Evolutionary conservation across 1,140 invertebrate species (phyloP), one percentile per base, ranked within the genome.

Genomic region (Chymomyza costata): DNA sequence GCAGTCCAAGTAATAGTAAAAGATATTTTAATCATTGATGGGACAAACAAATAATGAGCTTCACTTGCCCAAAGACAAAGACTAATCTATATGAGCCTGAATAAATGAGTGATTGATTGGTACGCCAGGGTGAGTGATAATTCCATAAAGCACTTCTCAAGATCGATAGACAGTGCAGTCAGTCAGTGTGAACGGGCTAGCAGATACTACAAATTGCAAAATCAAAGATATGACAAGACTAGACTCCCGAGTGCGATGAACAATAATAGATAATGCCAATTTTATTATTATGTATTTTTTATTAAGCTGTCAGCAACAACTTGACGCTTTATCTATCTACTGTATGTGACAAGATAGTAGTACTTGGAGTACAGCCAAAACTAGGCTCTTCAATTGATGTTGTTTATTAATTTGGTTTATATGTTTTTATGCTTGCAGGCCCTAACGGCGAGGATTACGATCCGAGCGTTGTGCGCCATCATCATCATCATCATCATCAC

Each of bases 381-480:
- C n/a, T n/a, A n/a, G n/a, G n/a, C n/a, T n/a, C 6, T 34, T 63
- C 14, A 37, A 63, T 39, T 45, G 60, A 6, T 28, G 2, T 16
- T 18, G 30, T 28, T 25, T 56, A 19, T 58, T 34, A 41, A 31
- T 15, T 35, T 17, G n/a, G 28, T 48, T 34, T 37, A n/a, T 40
- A 21, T 55, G 51, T 37, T 40, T 60, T 70, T 49, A 51, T 41
- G 53, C 13, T 82, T 66, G 3, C 66, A 87, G 87, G 86, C 76
- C 86, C 86, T 46, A 86, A 84, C 47, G 86, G 87, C 57, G 87
- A 88, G 74, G 87, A 88, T 65, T 84, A 86, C 81, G 87, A 87
- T 63, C 68, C 83, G 46, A 76, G 73, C 45, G 65, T 46, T 11
- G 61, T 63, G 54, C 73, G 60, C 13, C 59, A 70, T 34, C 73